Evolutionary conservation across 2,797 vertebrate genomes (phyloP), one percentile per base, ranked within the genome.

Genomic region (Gadopsis bispinosus): DNA sequence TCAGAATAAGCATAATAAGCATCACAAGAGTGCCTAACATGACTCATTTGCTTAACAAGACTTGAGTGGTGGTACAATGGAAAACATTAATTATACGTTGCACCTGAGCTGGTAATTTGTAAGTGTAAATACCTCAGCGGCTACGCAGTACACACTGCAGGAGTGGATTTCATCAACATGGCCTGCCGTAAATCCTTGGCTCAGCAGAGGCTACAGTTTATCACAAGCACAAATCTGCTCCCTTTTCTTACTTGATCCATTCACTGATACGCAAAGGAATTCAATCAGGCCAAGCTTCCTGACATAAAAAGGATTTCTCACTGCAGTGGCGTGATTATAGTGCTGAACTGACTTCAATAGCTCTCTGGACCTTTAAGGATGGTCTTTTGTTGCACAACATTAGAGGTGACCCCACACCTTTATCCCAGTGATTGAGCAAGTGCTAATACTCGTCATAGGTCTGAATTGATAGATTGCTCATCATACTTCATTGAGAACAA

Each of bases 241-340:
- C 88, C 87, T 86, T 92, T 91, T 94, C 92, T 93, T 85, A 81
- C 92, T 91, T 95, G 94, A 96, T 95, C 95, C 92, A 93, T 94
- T 92, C 90, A 80, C 93, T 93, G 94, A 95, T 94, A 95, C 85
- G 89, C 89, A 92, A 94, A 94, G 91, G 89, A 95, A 95, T 95
- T 95, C 92, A 95, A 95, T 95, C 94, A 94, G 85, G 88, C 92
- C 91, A 41, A 86, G 91, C 92, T 92, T 93, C 89, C 91, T 83
- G 87, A 94, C 93, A 94, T 92, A 88, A 95, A 95, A 94, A 92
- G 91, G 88, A 92, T 93, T 94, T 90, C 88, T 83, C 81, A 86
- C 90, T 84, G 86, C 91, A 74, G 87, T 62, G 71, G 83, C 58
- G 20, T 74, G 79, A 89, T 88, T 87, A 62, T 68, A 86, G 73